Evolutionary conservation across 2,113 vertebrate genomes (phyloP), one percentile per base, ranked within the genome.

Genomic region (Istiophorus platypterus): DNA sequence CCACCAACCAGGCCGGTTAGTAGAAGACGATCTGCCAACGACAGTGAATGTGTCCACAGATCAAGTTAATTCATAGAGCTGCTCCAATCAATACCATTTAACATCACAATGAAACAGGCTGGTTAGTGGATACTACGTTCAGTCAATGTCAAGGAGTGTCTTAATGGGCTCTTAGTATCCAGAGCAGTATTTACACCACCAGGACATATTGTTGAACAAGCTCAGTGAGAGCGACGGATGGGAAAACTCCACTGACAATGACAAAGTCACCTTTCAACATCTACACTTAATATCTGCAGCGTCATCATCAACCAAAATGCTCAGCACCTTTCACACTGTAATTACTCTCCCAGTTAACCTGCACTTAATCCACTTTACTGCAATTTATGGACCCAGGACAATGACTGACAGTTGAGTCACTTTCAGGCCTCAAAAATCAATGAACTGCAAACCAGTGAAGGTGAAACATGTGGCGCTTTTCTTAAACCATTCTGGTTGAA

Each of bases 1-100:
- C 98, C 92, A 99, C 98, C 91, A 99, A 99, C 93, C 98, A 99
- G 86, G 98, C 98, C 18, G 98, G 98, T 99, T 77, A 97, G 97
- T 94, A 77, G 54, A 17, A 73, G 45, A 26, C 11, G 56, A 81
- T 78, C 65, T 18, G 66, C 86, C 91, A 70, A 4, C 71, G 66
- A 41, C 76, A 61, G 4, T 5, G 12, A 42, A 65, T 29, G 69
- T 69, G 84, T 79, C 77, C 56, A 45, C 81, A 37, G 37, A 72
- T 57, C 41, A 6, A 88, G 89, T 85, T 89, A 72, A 90, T 88
- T 88, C 70, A 81, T 85, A 74, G 81, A 29, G 67, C 45, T 11
- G 34, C 69, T 24, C 37, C n/a, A 27, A 90, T 94, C 93, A 92
- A 92, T 94, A 93, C 41, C 84, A 83, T 83, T 93, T 92, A 91